A percentile compares a stretch with the other conserved stretches of the same genome.
Conservation (phyloP, 2,888 invertebrate genomes). For the Leptinotarsa juncta region DNA sequence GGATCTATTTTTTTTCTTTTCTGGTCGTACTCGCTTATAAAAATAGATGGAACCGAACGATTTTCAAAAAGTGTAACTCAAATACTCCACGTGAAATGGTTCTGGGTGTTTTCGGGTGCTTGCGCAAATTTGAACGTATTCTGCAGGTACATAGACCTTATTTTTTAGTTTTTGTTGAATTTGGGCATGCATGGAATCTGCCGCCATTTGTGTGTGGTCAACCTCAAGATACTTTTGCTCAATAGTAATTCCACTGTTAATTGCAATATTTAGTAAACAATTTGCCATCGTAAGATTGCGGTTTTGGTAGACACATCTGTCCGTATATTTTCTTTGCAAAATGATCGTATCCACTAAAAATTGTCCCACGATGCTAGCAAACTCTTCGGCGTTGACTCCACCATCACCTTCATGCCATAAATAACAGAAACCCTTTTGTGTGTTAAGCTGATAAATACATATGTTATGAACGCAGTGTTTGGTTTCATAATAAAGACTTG, state of each 20-base stretch:
- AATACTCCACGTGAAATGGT: slow-evolving; percentile 9
- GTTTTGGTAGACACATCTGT: slow-evolving; percentile 40
- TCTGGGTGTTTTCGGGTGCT: slow-evolving; percentile 44
- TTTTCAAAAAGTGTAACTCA: slow-evolving; percentile 7
- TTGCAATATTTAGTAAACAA: slow-evolving; percentile 47
- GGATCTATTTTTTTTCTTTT: slow-evolving; percentile 32
- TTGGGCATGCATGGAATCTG: slow-evolving; percentile 50
- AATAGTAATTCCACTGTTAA: slow-evolving; percentile 43
- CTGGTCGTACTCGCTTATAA: slow-evolving; percentile 17
- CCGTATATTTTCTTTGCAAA: slow-evolving; percentile 27
- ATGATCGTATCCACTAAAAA: slow-evolving; percentile 15
- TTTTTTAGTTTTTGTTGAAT: slow-evolving; percentile 47
- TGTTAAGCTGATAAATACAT: slow-evolving; percentile 38
- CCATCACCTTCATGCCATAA: slow-evolving; percentile 37
- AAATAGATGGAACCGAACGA: slow-evolving; percentile 19
- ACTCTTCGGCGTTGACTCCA: slow-evolving; percentile 31
- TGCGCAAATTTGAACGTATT: slow-evolving; percentile 41
- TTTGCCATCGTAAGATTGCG: slow-evolving; percentile 47
- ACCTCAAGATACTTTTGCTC: slow-evolving; percentile 53
- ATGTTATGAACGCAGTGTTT: slow-evolving; percentile 41
- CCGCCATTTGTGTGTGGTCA: slow-evolving; percentile 55
- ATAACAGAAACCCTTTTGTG: slow-evolving; percentile 38
- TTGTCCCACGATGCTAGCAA: slow-evolving; percentile 28
- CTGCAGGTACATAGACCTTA: slow-evolving; percentile 41
- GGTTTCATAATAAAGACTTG: slow-evolving; percentile 37